Base-by-base conservation (phyloP, 2,797 vertebrate species). In the Lateolabrax maculatus region DNA sequence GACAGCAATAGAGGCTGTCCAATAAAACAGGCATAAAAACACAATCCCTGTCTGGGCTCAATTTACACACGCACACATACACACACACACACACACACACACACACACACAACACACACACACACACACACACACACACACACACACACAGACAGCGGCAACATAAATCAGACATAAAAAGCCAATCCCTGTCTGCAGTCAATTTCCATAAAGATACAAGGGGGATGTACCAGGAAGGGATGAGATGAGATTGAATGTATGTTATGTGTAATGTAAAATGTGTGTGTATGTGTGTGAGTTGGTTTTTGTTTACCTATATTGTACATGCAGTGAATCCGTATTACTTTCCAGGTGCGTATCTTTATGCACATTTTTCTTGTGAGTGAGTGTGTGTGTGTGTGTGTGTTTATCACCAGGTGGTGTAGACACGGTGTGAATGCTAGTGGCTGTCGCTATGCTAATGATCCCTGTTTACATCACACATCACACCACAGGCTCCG, bases 21-120 rank as follows among this genome's bases (percentile, higher is more conserved):
- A 92, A 95, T 95, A 94, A 95, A 93, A 91, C 71, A 88, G 62
- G 85, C 89, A 93, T 93, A 91, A 93, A 95, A 93, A 92, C 61
- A n/a, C 84, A 86, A 89, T 92, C 85, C 89, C 77, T 92, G 84
- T 85, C 89, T 88, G 74, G 36, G 79, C 71, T 90, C 85, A 88
- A 82, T 91, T 85, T 84, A 75, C 64, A 73, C 76, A 34, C 65
- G 63, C 74, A 67, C 69, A 41, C 57, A 15, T 31, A 31, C 68
- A 52, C 51, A 57, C 60, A 62, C 66, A 51, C 69, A 46, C 51
- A 58, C 58, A 71, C 71, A 63, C 81, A 44, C 66, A 51, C 69
- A 74, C 77, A 66, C 62, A 58, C 55, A 37, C 68, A 77, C 71
- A 16, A 73, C 53, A 39, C 62, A 62, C 67, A 56, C 71, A 19